phyloP scores from a whole-genome alignment of 2,888 invertebrate genomes.

The Antheraea assamensis region DNA sequence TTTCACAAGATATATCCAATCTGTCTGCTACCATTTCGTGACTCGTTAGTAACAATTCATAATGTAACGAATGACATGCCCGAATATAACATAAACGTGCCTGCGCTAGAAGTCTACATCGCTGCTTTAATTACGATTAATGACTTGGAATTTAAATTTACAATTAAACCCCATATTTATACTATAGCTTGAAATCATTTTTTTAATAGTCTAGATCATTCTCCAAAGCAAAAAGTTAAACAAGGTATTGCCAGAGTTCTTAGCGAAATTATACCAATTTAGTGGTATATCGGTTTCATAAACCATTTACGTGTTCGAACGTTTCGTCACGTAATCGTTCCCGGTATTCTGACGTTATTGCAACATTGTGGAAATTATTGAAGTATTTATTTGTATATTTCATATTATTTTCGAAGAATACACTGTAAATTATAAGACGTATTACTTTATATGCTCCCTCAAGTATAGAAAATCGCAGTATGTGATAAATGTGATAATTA shows the following conservation, averaged over 20 bases:
- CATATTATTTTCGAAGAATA: too few relatives aligned
- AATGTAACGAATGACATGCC: too few relatives aligned
- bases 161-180: neutral
- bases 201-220: neutral
- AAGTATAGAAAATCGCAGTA: too few relatives aligned
- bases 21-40: too few relatives aligned
- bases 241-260: constrained; percentile 23
- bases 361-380: neutral
- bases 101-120: neutral
- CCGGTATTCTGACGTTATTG: constrained; percentile 1
- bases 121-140: too few relatives aligned
- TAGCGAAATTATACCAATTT: constrained; percentile 39
- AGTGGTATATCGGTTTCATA: constrained; percentile 38
- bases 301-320: constrained; percentile 39
- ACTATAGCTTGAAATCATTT: neutral
- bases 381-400: neutral
- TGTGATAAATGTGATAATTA: too few relatives aligned
- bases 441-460: too few relatives aligned
- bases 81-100: too few relatives aligned
- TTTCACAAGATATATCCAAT: too few relatives aligned
- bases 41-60: too few relatives aligned
- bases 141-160: too few relatives aligned
- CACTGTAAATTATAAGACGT: too few relatives aligned
- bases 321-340: constrained; percentile 34
- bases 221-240: neutral